Conservation (phyloP, 1,140 invertebrate genomes). For the Eciton burchellii region DNA sequence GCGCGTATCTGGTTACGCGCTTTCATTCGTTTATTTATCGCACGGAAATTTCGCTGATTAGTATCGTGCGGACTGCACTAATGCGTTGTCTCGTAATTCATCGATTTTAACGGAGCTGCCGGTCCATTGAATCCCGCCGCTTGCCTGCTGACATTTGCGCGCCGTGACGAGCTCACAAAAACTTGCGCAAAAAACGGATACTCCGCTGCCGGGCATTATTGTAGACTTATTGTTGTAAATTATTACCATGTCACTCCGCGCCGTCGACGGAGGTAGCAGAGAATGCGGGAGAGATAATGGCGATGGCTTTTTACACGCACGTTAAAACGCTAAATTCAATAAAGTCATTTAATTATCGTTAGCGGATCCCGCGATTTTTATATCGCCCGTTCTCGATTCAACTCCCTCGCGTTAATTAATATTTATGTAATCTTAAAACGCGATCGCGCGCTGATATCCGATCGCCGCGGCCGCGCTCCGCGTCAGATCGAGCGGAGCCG, state of each 20-base stretch:
- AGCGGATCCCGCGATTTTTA: background rate
- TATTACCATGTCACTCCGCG: conserved; percentile 28
- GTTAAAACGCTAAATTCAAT: background rate
- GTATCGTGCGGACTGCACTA: conserved; percentile 84
- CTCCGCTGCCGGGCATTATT: conserved; percentile 12
- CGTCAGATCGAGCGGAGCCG: no score
- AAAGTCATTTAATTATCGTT: conserved; percentile 13
- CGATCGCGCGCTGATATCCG: no score
- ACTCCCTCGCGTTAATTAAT: no score
- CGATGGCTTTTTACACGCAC: background rate
- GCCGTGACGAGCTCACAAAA: conserved; percentile 64
- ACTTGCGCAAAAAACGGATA: conserved; percentile 56
- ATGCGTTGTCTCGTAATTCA: conserved; percentile 85
- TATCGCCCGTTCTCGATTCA: background rate
- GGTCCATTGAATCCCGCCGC: conserved; percentile 82
- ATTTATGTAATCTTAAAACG: no score
- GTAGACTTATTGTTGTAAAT: conserved; percentile 41
- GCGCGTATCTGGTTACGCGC: conserved; percentile 80
- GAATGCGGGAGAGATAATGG: conserved; percentile 27
- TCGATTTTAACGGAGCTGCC: conserved; percentile 83
- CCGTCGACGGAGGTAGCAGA: conserved; percentile 7
- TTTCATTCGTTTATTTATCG: conserved; percentile 81
- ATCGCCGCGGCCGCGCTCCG: no score
- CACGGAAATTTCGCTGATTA: conserved; percentile 84
- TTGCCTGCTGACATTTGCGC: conserved; percentile 62